These are phyloP conservation scores for Ceyx cyanopectus DNA, from an alignment of 2,113 vertebrate species.

Conservation along the genomic window DNA sequence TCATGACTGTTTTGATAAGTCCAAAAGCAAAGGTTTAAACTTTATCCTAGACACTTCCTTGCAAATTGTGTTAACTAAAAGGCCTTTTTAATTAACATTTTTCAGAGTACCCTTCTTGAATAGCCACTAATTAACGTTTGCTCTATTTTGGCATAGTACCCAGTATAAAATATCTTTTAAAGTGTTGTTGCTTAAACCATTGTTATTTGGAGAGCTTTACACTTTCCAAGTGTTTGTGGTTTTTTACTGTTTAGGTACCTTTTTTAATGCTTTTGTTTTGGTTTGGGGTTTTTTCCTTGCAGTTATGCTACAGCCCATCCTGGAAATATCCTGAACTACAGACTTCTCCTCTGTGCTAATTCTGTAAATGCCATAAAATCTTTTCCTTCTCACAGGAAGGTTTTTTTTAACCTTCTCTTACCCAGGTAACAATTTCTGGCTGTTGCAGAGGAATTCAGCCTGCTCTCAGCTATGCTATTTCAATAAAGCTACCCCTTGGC, in stretches of 20 bases:
- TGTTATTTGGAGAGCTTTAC: neutral
- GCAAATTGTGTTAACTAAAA: constrained; percentile 13
- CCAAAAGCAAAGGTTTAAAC: neutral
- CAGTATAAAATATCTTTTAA: neutral
- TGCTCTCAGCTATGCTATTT: neutral
- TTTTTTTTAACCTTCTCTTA: neutral
- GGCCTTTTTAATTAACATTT: constrained; percentile 11
- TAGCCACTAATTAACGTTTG: neutral
- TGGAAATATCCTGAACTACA: neutral
- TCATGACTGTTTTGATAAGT: neutral
- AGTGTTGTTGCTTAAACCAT: neutral
- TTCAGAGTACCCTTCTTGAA: neutral
- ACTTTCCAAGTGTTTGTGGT: neutral
- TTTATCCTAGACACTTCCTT: neutral
- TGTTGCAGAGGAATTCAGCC: neutral
- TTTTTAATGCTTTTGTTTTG: neutral
- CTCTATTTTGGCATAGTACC: neutral
- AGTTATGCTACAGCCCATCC: neutral
- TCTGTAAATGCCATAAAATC: neutral
- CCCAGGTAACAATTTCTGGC: neutral
- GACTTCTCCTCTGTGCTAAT: neutral
- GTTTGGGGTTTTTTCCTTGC: neutral
- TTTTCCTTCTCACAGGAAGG: neutral
- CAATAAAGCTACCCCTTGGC: neutral
- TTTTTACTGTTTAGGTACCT: neutral